Conservation (phyloP, 2,888 invertebrate genomes). For the Hecatera dysodea region DNA sequence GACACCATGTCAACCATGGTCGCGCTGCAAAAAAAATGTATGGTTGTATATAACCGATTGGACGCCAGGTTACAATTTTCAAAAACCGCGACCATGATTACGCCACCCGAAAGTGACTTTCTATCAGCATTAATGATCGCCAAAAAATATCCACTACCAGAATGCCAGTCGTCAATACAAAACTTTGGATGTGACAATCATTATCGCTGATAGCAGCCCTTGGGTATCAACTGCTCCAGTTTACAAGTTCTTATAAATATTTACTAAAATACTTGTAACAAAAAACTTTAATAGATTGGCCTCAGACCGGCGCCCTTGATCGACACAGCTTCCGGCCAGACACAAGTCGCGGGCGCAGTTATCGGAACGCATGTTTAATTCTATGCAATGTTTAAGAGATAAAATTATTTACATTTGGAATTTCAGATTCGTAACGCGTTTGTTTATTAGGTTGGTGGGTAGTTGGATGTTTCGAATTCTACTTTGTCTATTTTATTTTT, state of each 20-base stretch:
- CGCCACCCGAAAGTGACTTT: not conserved
- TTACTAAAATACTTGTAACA: not conserved
- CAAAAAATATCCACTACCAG: not conserved
- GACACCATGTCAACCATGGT: not conserved
- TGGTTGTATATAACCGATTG: not conserved
- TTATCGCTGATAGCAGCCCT: not conserved
- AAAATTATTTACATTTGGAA: not conserved
- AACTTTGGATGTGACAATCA: not conserved
- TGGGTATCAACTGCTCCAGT: not conserved
- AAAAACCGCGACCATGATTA: not conserved
- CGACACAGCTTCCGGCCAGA: conserved; percentile 33
- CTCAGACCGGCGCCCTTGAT: conserved; percentile 25
- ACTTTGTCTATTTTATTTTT: not conserved
- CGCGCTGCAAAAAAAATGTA: not conserved
- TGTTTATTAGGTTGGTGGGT: not conserved
- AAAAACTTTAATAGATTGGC: conserved; percentile 5
- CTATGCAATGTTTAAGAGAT: not conserved
- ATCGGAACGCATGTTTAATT: conserved; percentile 12
- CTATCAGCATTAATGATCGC: not conserved
- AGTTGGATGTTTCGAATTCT: not conserved
- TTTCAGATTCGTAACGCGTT: not conserved
- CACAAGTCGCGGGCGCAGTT: not conserved
- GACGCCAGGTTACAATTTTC: not conserved
- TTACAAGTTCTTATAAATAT: not conserved
- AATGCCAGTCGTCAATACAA: not conserved